Evolutionary conservation across 2,113 vertebrate genomes (phyloP).

Genomic region (Varanus salvator): DNA sequence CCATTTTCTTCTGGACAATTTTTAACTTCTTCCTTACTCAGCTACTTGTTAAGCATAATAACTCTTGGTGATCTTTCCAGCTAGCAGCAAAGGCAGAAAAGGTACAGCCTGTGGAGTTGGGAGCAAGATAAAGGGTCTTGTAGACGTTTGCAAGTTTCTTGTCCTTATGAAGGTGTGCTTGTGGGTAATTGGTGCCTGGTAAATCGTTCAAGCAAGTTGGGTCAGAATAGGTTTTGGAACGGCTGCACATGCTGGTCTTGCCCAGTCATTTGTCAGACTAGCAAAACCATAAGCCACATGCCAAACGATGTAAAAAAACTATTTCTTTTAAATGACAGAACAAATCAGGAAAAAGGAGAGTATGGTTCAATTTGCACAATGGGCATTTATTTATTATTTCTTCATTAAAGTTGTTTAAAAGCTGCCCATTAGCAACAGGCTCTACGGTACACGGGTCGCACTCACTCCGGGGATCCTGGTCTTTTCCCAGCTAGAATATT

Average conservation of each 20-base stretch:
- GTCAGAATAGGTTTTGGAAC: background rate
- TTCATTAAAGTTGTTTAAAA: too few relatives aligned
- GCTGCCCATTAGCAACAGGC: too few relatives aligned
- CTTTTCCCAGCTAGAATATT: background rate
- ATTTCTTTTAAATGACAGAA: background rate
- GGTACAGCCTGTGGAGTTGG: too few relatives aligned
- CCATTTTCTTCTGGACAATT: constrained; percentile 59
- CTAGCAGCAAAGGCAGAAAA: background rate
- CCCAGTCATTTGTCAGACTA: too few relatives aligned
- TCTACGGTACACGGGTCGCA: background rate
- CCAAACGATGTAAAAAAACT: background rate
- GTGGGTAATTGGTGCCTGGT: background rate
- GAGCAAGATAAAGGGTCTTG: background rate
- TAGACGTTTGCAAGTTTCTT: background rate
- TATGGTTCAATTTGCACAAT: background rate
- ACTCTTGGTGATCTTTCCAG: constrained; percentile 7
- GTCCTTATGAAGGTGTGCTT: background rate
- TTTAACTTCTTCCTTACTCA: constrained; percentile 60
- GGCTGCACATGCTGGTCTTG: too few relatives aligned
- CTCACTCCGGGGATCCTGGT: background rate
- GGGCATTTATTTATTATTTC: too few relatives aligned
- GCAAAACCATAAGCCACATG: background rate
- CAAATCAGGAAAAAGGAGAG: background rate
- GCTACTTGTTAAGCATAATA: constrained; percentile 21
- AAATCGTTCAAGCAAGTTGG: too few relatives aligned